phyloP scores from a whole-genome alignment of 2,888 invertebrate species.

The Mimachlamys varia region DNA sequence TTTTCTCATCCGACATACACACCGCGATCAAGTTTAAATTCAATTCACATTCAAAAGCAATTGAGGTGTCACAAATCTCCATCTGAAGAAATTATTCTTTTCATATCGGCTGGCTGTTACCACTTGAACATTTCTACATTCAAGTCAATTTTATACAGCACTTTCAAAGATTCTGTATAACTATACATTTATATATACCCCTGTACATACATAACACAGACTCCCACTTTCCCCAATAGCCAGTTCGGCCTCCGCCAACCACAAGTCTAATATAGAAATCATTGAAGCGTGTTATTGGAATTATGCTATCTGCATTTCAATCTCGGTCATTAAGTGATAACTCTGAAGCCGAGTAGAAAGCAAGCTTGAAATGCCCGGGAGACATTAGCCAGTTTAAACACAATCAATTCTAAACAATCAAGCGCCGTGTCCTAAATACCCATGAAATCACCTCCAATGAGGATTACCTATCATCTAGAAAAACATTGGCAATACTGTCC shows the following conservation, averaged over 20 bases:
- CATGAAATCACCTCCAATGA: not conserved
- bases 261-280: not conserved
- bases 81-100: not conserved
- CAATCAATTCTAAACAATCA: not conserved
- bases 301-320: conserved; percentile 36
- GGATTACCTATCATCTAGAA: not conserved
- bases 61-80: not conserved
- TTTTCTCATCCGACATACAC: not conserved
- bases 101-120: not conserved
- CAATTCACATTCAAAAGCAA: conserved; percentile 16
- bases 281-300: conserved; percentile 6
- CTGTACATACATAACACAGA: not conserved
- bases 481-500: not conserved
- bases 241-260: not conserved
- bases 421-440: not conserved
- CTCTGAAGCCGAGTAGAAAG: not conserved
- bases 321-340: conserved; percentile 32
- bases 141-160: not conserved
- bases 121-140: not conserved
- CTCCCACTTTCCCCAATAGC: not conserved
- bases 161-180: not conserved
- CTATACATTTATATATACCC: not conserved
- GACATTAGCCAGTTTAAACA: not conserved
- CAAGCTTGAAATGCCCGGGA: not conserved
- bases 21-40: not conserved